phyloP scores from a whole-genome alignment of 2,888 invertebrate genomes.

The Torymus aiolomorphi region DNA sequence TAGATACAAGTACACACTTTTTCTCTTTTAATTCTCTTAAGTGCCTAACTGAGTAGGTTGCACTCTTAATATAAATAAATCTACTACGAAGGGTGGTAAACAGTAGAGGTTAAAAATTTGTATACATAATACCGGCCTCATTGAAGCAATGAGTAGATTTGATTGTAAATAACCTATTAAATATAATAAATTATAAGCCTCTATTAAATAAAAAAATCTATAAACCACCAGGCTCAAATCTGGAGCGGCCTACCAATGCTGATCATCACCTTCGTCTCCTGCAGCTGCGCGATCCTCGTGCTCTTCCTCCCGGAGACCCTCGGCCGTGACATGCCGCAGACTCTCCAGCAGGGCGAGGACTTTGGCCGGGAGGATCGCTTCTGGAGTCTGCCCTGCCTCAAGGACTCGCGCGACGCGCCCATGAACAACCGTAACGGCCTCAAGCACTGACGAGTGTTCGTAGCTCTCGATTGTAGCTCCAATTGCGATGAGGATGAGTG shows the following conservation, averaged over 20 bases:
- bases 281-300: slow-evolving; percentile 84
- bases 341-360: slow-evolving; percentile 88
- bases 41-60: too few species aligned
- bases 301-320: slow-evolving; percentile 91
- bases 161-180: too few species aligned
- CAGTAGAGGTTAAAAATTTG: too few species aligned
- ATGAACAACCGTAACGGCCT: slow-evolving; percentile 13
- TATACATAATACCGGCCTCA: too few species aligned
- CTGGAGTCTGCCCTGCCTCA: slow-evolving; percentile 82
- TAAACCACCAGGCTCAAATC: slow-evolving; percentile 62
- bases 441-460: background rate
- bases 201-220: background rate
- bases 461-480: too few species aligned
- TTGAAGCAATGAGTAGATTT: too few species aligned
- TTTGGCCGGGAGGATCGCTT: slow-evolving; percentile 88
- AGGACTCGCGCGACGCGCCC: background rate
- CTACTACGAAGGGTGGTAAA: too few species aligned
- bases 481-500: too few species aligned
- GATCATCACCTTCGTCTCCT: slow-evolving; percentile 85
- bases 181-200: background rate
- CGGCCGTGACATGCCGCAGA: slow-evolving; percentile 90
- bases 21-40: too few species aligned
- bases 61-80: too few species aligned
- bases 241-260: slow-evolving; percentile 81
- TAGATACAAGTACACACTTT: too few species aligned